Evolutionary conservation across 2,113 vertebrate species (phyloP).

Genomic region (Anguilla japonica): DNA sequence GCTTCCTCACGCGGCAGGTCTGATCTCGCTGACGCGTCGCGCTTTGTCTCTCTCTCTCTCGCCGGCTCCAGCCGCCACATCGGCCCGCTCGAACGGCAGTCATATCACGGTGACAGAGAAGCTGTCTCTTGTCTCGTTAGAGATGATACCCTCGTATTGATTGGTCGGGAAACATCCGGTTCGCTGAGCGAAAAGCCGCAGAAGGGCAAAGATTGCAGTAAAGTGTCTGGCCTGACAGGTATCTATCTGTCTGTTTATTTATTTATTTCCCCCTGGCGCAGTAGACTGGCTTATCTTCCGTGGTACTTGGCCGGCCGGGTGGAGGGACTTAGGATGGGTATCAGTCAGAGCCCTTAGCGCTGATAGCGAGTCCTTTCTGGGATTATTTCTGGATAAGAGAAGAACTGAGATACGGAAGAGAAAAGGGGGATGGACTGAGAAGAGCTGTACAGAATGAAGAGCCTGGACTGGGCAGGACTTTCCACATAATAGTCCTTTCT

Average conservation of each 20-base stretch:
- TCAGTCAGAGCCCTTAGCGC: neutral
- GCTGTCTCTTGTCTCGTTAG: neutral
- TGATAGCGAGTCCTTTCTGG: neutral
- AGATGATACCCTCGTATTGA: neutral
- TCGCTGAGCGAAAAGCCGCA: neutral
- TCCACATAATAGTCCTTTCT: no score
- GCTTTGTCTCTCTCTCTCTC: neutral
- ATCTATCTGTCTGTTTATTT: neutral
- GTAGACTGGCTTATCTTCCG: neutral
- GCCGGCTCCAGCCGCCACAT: neutral
- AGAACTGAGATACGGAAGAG: neutral
- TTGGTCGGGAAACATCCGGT: neutral
- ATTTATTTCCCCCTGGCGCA: neutral
- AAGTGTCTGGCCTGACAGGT: neutral
- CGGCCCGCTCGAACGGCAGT: neutral
- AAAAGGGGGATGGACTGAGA: neutral
- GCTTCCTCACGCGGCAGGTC: neutral
- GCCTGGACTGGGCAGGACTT: no score
- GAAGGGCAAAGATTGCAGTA: neutral
- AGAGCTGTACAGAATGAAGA: neutral
- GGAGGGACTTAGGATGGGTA: neutral
- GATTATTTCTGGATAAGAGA: neutral
- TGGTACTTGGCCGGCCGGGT: neutral
- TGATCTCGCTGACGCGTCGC: neutral
- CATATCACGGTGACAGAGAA: neutral